Base-by-base conservation (phyloP, 2,113 vertebrate species). In the Neogobius melanostomus region DNA sequence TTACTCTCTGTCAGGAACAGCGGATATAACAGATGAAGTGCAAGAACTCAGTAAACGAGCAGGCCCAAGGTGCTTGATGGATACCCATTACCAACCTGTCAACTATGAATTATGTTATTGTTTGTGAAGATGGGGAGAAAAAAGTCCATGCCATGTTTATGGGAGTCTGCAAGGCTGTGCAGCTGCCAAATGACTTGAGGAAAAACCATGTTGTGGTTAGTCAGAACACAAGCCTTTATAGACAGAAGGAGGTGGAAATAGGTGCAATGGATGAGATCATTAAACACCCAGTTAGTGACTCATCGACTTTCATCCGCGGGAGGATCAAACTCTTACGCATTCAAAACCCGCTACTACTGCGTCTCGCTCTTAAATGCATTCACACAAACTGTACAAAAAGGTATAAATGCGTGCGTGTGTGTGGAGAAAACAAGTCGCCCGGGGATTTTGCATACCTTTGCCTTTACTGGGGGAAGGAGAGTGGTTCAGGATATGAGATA, bases 251-350 rank as follows among this genome's bases (percentile, higher is more conserved):
- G 70, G 65, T 69, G 64, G 72, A 82, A 82, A 85, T 15, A 77
- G 72, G 76, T 82, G 70, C 63, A 71, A 76, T 15, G 42, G 69
- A 64, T 77, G 82, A 82, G 77, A 87, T 86, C 77, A 85, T 88
- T 76, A 85, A 78, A 69, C 66, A 87, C 80, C 76, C 68, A 78
- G 78, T 78, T 73, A 69, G 85, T 88, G 89, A 90, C 80, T 91
- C 87, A 82, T 68, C 76, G 74, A 83, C 86, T 82, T 88, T 85
- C 69, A 91, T 86, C 81, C 5, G 17, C 73, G 77, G 81, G 85
- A 83, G 82, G 84, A 88, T 87, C 80, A 90, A 88, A 83, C 76
- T 64, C 46, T 69, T 46, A 15, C 10, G 79, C 79, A 75, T 72
- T n/a, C 56, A 76, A 71, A 78, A 15, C 7, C 57, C 66, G 50